These are phyloP conservation scores for Drepana falcataria DNA, from an alignment of 2,888 invertebrate genomes.

Conservation along the genomic window DNA sequence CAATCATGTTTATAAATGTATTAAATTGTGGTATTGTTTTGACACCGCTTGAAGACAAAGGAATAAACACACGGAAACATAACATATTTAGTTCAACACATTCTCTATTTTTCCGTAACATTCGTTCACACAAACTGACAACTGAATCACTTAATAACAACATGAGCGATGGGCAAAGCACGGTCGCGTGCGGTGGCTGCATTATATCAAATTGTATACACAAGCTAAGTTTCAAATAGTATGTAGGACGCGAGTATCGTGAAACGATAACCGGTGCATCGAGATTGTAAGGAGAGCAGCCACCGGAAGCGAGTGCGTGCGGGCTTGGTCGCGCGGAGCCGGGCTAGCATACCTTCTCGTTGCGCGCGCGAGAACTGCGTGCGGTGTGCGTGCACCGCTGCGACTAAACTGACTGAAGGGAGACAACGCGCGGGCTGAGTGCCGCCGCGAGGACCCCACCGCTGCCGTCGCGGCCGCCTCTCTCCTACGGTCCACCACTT, in stretches of 20 bases:
- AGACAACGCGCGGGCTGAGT: conserved; percentile 51
- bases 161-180: conserved; percentile 18
- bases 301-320: conserved; percentile 68
- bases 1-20: conserved; percentile 35
- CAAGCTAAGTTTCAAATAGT: conserved; percentile 10
- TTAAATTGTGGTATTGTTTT: conserved; percentile 35
- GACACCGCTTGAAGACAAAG: conserved; percentile 25
- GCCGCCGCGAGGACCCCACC: conserved; percentile 64
- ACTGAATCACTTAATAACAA: conserved; percentile 12
- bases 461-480: conserved; percentile 51
- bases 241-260: conserved; percentile 18
- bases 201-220: conserved; percentile 19
- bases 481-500: conserved; percentile 62
- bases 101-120: conserved; percentile 31
- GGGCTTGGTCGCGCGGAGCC: conserved; percentile 25
- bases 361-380: conserved; percentile 78
- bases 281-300: conserved; percentile 51
- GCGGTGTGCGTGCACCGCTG: conserved; percentile 79
- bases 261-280: conserved; percentile 20
- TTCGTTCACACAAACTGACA: conserved; percentile 10
- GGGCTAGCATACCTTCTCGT: conserved; percentile 69
- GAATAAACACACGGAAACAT: conserved; percentile 25
- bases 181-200: conserved; percentile 32
- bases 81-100: conserved; percentile 47
- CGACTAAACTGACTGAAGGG: conserved; percentile 66